These are phyloP conservation scores for Pachydiplax longipennis DNA, from an alignment of 2,888 invertebrate genomes.

Conservation along the genomic window DNA sequence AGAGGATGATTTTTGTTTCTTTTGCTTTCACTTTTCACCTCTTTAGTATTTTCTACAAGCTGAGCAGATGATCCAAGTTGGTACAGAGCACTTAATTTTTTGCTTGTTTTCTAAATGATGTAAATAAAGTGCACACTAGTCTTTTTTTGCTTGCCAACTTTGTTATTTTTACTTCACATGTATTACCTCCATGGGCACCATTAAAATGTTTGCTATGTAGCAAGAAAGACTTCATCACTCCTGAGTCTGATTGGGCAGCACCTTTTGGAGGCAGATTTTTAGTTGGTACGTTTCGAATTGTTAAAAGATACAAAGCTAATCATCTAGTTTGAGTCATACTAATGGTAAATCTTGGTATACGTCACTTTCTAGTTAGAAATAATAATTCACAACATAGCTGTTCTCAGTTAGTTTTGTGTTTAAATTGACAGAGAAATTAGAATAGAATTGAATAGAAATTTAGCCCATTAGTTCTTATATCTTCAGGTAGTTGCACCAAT, in stretches of 20 bases:
- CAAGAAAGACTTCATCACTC: conserved; percentile 36
- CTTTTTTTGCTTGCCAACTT: conserved; percentile 44
- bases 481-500: no score
- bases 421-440: no score
- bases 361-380: background rate
- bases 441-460: no score
- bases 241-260: conserved; percentile 29
- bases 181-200: conserved; percentile 40
- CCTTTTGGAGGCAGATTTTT: conserved; percentile 33
- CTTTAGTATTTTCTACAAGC: background rate
- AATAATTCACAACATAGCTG: no score
- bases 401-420: no score
- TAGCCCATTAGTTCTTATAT: no score
- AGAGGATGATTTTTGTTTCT: background rate
- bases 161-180: conserved; percentile 42
- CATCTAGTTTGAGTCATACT: background rate
- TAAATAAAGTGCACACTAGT: conserved; percentile 13
- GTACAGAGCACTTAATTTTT: background rate
- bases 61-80: background rate
- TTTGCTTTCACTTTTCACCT: background rate
- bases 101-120: conserved; percentile 8
- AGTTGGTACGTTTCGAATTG: conserved; percentile 38
- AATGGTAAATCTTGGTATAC: background rate
- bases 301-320: background rate
- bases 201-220: conserved; percentile 35